Evolutionary conservation across 2,797 vertebrate species (phyloP), one percentile per base, ranked within the genome.

Genomic region (Lithobates pipiens): DNA sequence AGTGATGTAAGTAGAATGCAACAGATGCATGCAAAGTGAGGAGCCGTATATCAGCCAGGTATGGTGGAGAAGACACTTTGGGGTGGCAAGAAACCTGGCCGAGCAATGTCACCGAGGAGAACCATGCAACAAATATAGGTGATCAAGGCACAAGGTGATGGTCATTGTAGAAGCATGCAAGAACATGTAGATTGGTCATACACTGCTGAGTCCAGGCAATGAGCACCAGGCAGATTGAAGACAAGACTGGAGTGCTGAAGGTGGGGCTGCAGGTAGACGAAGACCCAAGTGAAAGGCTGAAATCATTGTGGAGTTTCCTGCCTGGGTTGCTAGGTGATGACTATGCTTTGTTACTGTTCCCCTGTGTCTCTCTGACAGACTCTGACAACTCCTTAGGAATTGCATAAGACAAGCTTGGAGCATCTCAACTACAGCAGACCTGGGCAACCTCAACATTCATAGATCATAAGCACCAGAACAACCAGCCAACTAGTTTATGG

Each of bases 261-360:
- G 83, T 80, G 70, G 13, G 69, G 76, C 36, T 29, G 77, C 34
- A 85, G 57, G 76, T 79, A 79, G 42, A 61, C n/a, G 39, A 54
- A 85, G 76, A 74, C 36, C 77, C 65, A 61, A 50, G 79, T 77
- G 65, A 80, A 46, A 76, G 73, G 18, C 46, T 71, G 65, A 65
- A 23, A 57, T 34, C 36, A 71, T 27, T 68, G 34, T 54, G 75
- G 63, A 44, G 76, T 29, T 86, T 44, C 75, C 69, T 82, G 42
- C 67, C 39, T 82, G 78, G 16, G 85, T 86, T 86, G 76, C 85
- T 61, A 78, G 61, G 85, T 78, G 70, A 79, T 76, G 25, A 39
- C 2, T 25, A 29, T 13, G 36, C 42, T 86, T 83, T 83, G 80
- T 78, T 85, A 29, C 61, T 69, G 32, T 50, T 86, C 85, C 85